A percentile compares a stretch with the other conserved stretches of the same genome.
Conservation (phyloP, 2,797 vertebrate genomes). For the Notolabrus celidotus region DNA sequence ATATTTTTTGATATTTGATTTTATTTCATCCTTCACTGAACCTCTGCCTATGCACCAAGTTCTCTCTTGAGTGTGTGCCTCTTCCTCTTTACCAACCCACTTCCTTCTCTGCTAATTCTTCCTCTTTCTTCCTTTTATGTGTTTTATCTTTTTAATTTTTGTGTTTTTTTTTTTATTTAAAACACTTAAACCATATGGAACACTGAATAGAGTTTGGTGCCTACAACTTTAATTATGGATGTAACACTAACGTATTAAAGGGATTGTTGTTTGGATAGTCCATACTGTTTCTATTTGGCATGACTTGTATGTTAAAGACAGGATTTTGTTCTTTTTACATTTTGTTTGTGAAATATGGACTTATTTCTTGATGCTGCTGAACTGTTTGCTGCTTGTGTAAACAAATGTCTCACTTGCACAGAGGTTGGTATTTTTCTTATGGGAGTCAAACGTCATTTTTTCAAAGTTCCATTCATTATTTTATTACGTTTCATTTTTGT, state of each 20-base stretch:
- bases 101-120: conserved; percentile 16
- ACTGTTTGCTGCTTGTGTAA: conserved; percentile 18
- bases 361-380: conserved; percentile 25
- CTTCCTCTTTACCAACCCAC: conserved; percentile 17
- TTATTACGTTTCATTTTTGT: conserved; percentile 10
- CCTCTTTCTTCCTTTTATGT: conserved; percentile 24
- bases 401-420: conserved; percentile 15
- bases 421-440: conserved; percentile 40
- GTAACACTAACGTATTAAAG: conserved; percentile 13
- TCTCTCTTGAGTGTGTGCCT: conserved; percentile 14
- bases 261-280: background rate
- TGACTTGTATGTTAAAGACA: conserved; percentile 36
- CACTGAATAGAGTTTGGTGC: conserved; percentile 24
- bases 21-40: conserved; percentile 4
- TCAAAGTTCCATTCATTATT: conserved; percentile 29
- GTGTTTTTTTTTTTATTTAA: conserved; percentile 15
- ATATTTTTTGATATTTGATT: no score
- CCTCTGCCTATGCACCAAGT: conserved; percentile 6
- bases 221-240: conserved; percentile 24
- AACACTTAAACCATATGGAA: background rate
- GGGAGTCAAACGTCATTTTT: conserved; percentile 23
- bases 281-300: conserved; percentile 31
- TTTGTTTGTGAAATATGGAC: conserved; percentile 24
- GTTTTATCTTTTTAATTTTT: background rate
- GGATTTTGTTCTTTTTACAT: conserved; percentile 33